Conservation (phyloP, 92 coral and sea anemone genomes). For the Porites lobata region DNA sequence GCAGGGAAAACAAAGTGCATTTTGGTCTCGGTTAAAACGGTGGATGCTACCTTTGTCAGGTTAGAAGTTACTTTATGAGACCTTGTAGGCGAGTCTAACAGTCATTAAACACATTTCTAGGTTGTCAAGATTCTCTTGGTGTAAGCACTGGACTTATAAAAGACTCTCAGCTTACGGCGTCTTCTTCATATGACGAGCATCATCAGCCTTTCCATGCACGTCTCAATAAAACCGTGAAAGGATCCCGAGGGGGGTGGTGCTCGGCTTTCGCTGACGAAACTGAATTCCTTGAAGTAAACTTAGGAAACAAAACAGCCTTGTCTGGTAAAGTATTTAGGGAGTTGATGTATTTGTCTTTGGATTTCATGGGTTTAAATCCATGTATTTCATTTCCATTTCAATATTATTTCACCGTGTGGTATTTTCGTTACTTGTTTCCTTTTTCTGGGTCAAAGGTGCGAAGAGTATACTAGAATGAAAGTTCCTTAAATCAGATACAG, state of each 20-base stretch:
- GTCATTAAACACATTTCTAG: constrained; percentile 15
- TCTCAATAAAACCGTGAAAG: constrained; percentile 85
- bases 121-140: constrained; percentile 79
- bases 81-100: too few species aligned
- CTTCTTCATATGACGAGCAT: constrained; percentile 94
- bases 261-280: constrained; percentile 94
- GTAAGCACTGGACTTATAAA: constrained; percentile 79
- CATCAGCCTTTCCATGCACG: constrained; percentile 96
- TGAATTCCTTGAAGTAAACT: constrained; percentile 88
- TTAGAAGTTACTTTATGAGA: too few species aligned
- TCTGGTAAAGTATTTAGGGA: constrained; percentile 63
- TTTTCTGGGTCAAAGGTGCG: too few species aligned
- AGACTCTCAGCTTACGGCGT: constrained; percentile 90
- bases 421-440: too few species aligned
- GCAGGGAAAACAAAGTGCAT: too few species aligned
- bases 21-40: too few species aligned
- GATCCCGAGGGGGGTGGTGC: constrained; percentile 98
- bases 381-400: too few species aligned
- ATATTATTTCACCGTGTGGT: too few species aligned
- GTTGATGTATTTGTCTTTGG: not conserved
- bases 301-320: constrained; percentile 65
- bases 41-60: too few species aligned
- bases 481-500: too few species aligned
- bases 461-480: too few species aligned
- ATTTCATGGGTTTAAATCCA: not conserved